Evolutionary conservation across 1,140 invertebrate species (phyloP).

Genomic region (Dreissena polymorpha): DNA sequence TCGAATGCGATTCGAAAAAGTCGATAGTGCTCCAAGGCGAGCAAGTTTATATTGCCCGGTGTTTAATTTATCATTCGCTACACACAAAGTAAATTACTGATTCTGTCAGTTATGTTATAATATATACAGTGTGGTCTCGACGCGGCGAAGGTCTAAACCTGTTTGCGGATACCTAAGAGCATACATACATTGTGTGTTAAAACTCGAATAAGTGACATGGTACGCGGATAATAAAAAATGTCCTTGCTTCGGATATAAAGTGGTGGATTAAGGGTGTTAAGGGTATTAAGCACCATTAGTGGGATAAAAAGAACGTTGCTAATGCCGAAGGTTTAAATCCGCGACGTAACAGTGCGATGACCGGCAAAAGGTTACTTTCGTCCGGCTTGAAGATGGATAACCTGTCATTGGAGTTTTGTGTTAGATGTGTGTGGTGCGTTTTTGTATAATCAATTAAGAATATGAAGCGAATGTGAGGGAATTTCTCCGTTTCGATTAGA

Average conservation of each 20-base stretch:
- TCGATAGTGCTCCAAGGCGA: constrained; percentile 31
- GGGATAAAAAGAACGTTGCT: too few species aligned
- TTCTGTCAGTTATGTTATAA: constrained; percentile 50
- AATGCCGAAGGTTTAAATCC: too few species aligned
- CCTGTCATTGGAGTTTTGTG: too few species aligned
- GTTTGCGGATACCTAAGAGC: background rate
- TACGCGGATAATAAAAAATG: background rate
- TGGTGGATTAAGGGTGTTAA: constrained; percentile 33
- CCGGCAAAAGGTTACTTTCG: too few species aligned
- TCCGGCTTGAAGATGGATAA: too few species aligned
- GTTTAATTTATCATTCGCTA: constrained; percentile 55
- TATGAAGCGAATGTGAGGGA: too few species aligned
- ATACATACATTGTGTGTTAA: too few species aligned
- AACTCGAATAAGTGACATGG: too few species aligned
- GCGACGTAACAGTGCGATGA: too few species aligned
- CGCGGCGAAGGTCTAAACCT: constrained; percentile 22
- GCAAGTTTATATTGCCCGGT: constrained; percentile 44
- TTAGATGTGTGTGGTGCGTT: too few species aligned
- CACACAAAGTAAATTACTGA: constrained; percentile 54
- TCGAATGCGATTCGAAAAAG: constrained; percentile 28
- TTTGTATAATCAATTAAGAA: too few species aligned
- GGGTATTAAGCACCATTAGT: background rate
- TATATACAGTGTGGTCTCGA: constrained; percentile 52
- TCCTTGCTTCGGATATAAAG: background rate
- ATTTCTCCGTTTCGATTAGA: too few species aligned